A percentile compares a stretch with the other conserved stretches of the same genome.
phyloP scores from a whole-genome alignment of 2,797 vertebrate genomes.

The Crossoptilon crossoptilon region DNA sequence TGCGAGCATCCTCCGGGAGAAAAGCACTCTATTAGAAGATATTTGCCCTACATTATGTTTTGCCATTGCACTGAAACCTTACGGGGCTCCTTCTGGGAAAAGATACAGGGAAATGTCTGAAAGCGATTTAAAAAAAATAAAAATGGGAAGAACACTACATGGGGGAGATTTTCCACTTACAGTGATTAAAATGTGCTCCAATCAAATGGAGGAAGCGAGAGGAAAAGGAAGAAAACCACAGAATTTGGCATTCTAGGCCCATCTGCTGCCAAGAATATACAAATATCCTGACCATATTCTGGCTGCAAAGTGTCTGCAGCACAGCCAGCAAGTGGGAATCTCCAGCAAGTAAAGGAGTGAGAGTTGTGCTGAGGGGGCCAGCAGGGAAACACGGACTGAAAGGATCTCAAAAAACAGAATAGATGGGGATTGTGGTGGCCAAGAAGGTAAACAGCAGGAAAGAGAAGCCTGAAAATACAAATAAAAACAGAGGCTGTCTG shows the following conservation, averaged over 20 bases:
- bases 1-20: not conserved
- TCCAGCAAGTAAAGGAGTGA: not conserved
- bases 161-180: not conserved
- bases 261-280: constrained; percentile 45
- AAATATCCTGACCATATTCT: not conserved
- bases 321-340: not conserved
- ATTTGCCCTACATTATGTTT: not conserved
- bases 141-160: not conserved
- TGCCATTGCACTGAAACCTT: not conserved
- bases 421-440: rapidly evolving
- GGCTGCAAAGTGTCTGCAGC: not conserved
- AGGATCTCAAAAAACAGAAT: not conserved
- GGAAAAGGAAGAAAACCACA: not conserved
- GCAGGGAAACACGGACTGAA: not conserved
- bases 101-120: not conserved
- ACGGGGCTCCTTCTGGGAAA: not conserved
- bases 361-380: not conserved
- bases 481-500: not conserved
- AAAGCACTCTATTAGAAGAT: rapidly evolving
- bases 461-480: not conserved
- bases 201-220: not conserved
- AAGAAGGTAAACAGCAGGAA: not conserved
- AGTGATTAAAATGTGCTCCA: not conserved
- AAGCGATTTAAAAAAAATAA: not conserved
- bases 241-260: constrained; percentile 38